These are phyloP conservation scores for Diacarnus erythraeanus DNA, from an alignment of 37 sponge, comb jelly and placozoan species.

Conservation along the genomic window DNA sequence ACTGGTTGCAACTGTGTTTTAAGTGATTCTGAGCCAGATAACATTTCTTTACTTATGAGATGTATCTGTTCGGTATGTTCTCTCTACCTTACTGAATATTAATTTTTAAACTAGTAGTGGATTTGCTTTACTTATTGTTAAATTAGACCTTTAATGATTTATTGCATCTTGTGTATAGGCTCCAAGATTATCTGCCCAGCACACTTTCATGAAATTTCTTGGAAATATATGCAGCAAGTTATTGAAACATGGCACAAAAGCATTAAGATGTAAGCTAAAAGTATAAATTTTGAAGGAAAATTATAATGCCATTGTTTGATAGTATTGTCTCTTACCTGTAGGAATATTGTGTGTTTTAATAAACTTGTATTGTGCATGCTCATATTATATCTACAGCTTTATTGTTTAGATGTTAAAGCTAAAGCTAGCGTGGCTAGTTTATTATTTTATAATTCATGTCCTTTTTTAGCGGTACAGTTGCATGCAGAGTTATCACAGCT, in stretches of 20 bases:
- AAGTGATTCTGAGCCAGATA: neutral
- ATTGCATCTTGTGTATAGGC: slow-evolving; percentile 35
- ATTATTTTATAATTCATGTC: no score
- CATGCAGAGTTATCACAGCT: slow-evolving; percentile 91
- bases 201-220: slow-evolving; percentile 55
- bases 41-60: neutral
- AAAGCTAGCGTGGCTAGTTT: no score
- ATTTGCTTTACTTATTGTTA: no score
- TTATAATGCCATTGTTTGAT: no score
- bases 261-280: slow-evolving; percentile 65
- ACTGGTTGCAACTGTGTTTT: slow-evolving; percentile 71
- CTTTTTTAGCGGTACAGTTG: slow-evolving; percentile 85
- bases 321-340: no score
- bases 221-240: slow-evolving; percentile 71
- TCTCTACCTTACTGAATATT: neutral
- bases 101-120: no score
- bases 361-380: neutral
- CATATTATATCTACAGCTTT: no score
- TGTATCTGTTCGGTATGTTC: neutral
- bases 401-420: no score
- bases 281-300: neutral
- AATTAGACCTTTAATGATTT: neutral
- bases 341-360: no score
- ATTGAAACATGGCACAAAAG: slow-evolving; percentile 51
- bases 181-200: slow-evolving; percentile 67